Evolutionary conservation across 2,888 invertebrate genomes (phyloP).

Genomic region (Icerya purchasi): DNA sequence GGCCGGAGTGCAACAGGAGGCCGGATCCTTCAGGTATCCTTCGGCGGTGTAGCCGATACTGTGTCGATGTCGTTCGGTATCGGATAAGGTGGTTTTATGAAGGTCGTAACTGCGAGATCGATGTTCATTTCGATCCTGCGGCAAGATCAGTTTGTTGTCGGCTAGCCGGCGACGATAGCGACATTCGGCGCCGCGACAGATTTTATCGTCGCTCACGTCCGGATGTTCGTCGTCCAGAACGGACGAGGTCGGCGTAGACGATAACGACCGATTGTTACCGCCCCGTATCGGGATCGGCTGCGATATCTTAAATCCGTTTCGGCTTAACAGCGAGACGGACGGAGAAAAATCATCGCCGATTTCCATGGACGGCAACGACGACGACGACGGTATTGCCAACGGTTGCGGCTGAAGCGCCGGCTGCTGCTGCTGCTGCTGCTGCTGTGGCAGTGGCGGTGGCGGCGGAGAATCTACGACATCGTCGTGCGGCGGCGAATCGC

Average conservation of each 20-base stretch:
- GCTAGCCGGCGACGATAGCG: neutral
- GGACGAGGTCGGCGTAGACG: constrained; percentile 2
- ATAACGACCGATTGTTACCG: neutral
- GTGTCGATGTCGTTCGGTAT: constrained; percentile 60
- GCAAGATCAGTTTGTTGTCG: constrained; percentile 10
- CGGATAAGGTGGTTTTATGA: constrained; percentile 18
- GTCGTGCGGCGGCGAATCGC: constrained; percentile 8
- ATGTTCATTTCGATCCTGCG: constrained; percentile 31
- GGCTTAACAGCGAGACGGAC: constrained; percentile 7
- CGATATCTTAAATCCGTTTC: constrained; percentile 9
- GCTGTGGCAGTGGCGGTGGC: too few species aligned
- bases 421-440: too few species aligned
- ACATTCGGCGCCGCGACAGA: constrained; percentile 10
- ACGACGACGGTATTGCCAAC: too few species aligned
- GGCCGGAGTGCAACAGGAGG: constrained; percentile 26
- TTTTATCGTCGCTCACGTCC: constrained; percentile 3
- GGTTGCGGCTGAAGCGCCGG: too few species aligned
- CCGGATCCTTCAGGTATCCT: constrained; percentile 76
- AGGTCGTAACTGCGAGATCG: constrained; percentile 46
- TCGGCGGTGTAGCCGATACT: constrained; percentile 89
- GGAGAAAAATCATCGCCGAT: neutral
- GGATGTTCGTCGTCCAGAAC: neutral
- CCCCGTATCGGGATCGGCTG: constrained; percentile 12
- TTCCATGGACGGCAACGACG: too few species aligned
- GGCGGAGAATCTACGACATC: constrained; percentile 1